Evolutionary conservation across 1,140 invertebrate species (phyloP).

Genomic region (Steinernema feltiae): DNA sequence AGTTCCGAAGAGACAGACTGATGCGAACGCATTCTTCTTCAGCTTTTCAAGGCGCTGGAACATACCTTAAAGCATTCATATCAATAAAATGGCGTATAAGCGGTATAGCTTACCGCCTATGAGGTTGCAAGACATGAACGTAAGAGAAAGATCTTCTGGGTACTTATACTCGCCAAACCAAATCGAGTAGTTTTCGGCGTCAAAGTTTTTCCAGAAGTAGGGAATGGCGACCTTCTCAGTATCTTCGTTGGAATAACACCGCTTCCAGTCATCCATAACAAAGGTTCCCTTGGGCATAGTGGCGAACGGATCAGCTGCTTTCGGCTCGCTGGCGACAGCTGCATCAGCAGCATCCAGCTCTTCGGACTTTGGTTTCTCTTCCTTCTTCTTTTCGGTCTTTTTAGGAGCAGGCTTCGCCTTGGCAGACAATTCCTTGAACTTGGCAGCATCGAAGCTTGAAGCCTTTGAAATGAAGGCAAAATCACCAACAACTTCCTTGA

Average conservation of each 20-base stretch:
- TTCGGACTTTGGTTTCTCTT: constrained; percentile 62
- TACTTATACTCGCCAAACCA: constrained; percentile 97
- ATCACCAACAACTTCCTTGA: constrained; percentile 75
- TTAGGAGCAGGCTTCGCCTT: constrained; percentile 33
- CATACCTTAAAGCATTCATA: constrained; percentile 73
- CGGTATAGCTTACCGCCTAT: constrained; percentile 69
- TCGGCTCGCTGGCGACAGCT: constrained; percentile 67
- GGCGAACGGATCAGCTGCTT: constrained; percentile 85
- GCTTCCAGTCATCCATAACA: constrained; percentile 93
- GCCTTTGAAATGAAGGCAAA: constrained; percentile 71
- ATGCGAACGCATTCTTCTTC: constrained; percentile 89
- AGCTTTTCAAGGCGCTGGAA: constrained; percentile 95
- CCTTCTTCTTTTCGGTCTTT: constrained; percentile 57
- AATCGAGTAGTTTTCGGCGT: constrained; percentile 89
- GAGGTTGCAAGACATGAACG: constrained; percentile 92
- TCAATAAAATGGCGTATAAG: constrained; percentile 22
- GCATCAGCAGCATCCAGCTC: constrained; percentile 69
- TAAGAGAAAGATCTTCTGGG: constrained; percentile 79
- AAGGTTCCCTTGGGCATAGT: constrained; percentile 69
- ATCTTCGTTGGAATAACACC: constrained; percentile 92
- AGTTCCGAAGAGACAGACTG: constrained; percentile 82
- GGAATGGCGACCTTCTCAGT: constrained; percentile 79
- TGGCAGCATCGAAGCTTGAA: constrained; percentile 66
- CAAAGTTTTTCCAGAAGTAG: constrained; percentile 98
- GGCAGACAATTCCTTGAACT: constrained; percentile 44